A percentile compares a stretch with the other conserved stretches of the same genome.
Conservation (phyloP, 2,113 vertebrate species). For the Cololabis saira region DNA sequence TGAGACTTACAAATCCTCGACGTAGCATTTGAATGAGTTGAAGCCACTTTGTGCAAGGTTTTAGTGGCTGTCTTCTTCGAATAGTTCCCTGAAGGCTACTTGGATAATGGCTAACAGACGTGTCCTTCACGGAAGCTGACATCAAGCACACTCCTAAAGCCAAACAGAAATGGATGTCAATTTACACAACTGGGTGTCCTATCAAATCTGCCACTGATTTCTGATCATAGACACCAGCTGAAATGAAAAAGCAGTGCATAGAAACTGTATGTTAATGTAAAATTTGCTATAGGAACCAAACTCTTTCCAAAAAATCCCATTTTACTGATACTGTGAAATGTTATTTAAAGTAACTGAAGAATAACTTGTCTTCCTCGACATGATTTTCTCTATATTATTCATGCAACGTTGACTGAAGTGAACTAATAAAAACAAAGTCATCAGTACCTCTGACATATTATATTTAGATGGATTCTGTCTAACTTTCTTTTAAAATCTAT, state of each 20-base stretch:
- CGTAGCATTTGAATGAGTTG: constrained; percentile 72
- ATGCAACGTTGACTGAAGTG: background rate
- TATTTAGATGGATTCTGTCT: background rate
- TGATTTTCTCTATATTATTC: background rate
- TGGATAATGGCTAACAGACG: constrained; percentile 77
- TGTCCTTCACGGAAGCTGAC: constrained; percentile 75
- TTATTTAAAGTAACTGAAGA: background rate
- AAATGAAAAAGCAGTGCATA: constrained; percentile 36
- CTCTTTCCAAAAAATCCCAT: constrained; percentile 26
- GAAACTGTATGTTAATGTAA: constrained; percentile 18
- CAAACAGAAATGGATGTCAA: constrained; percentile 69
- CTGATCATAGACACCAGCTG: constrained; percentile 44
- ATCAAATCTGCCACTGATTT: constrained; percentile 68
- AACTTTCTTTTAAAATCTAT: background rate
- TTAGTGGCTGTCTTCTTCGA: constrained; percentile 80
- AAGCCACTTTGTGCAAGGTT: constrained; percentile 74
- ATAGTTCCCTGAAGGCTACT: constrained; percentile 78
- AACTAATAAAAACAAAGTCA: too few relatives aligned
- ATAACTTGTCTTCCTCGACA: background rate
- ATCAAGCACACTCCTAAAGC: constrained; percentile 71
- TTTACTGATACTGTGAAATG: constrained; percentile 1
- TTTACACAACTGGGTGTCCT: constrained; percentile 66
- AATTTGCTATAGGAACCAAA: constrained; percentile 30
- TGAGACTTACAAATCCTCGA: constrained; percentile 78
- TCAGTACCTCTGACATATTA: background rate